A percentile compares a stretch with the other conserved stretches of the same genome.
Conservation (phyloP, 1,140 invertebrate genomes). For the Mercenaria mercenaria region DNA sequence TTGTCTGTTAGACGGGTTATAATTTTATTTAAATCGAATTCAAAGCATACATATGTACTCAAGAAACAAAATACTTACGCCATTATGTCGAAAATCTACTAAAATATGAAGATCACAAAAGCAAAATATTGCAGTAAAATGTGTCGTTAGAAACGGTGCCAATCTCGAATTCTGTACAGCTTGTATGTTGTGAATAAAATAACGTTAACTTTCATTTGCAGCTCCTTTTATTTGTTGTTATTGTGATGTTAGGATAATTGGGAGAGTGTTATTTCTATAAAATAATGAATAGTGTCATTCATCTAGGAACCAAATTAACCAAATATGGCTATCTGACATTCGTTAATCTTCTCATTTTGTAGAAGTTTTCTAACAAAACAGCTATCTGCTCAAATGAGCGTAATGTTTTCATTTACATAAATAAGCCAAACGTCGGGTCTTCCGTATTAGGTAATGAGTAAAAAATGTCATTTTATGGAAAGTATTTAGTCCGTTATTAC, state of each 20-base stretch:
- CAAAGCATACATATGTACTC: too few relatives aligned
- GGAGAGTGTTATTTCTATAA: neutral
- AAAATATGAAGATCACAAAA: too few relatives aligned
- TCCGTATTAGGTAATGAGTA: neutral
- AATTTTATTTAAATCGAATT: too few relatives aligned
- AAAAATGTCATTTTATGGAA: neutral
- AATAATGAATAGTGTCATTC: neutral
- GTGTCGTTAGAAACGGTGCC: too few relatives aligned
- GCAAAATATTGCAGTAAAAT: too few relatives aligned
- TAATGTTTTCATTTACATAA: neutral
- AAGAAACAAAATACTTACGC: too few relatives aligned
- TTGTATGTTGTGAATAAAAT: too few relatives aligned
- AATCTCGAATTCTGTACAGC: too few relatives aligned
- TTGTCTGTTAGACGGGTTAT: too few relatives aligned
- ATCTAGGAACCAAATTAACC: slow-evolving; percentile 2
- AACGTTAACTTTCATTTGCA: too few relatives aligned
- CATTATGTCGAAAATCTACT: too few relatives aligned
- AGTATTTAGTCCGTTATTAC: neutral
- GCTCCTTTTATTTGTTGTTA: neutral
- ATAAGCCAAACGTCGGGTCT: neutral
- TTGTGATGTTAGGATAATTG: neutral
- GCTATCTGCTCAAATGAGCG: neutral
- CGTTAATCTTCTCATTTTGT: neutral
- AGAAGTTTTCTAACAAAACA: neutral
- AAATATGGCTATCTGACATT: neutral